These are phyloP conservation scores for Hemiprocne comata DNA, from an alignment of 2,113 vertebrate species.

Conservation along the genomic window DNA sequence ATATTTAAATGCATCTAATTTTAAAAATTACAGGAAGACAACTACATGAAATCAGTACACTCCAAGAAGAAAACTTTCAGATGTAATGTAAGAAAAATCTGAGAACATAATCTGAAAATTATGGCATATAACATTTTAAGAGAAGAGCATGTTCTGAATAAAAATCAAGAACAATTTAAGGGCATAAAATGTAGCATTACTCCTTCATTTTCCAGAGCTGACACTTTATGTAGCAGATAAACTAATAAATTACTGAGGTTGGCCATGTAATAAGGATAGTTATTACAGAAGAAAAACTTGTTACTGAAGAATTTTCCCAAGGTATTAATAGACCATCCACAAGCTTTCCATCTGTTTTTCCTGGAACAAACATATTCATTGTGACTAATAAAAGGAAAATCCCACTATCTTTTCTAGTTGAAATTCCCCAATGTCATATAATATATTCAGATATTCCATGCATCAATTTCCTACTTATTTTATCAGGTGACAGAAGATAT, in stretches of 20 bases:
- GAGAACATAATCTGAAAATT: not conserved
- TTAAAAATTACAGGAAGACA: not conserved
- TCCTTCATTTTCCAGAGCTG: not conserved
- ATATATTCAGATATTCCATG: conserved; percentile 40
- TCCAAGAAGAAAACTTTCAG: not conserved
- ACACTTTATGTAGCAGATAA: not conserved
- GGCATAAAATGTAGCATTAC: not conserved
- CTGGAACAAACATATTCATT: conserved; percentile 51
- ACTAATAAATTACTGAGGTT: conserved; percentile 38
- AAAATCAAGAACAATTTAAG: not conserved
- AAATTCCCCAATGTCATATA: conserved; percentile 6
- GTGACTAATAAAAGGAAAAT: conserved; percentile 73
- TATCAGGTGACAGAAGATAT: conserved; percentile 19
- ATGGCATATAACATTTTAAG: not conserved
- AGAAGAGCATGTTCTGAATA: not conserved
- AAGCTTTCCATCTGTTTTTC: conserved; percentile 66
- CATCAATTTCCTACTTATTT: conserved; percentile 17
- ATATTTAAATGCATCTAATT: not conserved
- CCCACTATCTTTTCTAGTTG: conserved; percentile 33
- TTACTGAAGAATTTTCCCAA: conserved; percentile 48
- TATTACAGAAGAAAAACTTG: conserved; percentile 24
- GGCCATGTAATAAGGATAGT: conserved; percentile 16
- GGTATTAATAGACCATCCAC: conserved; percentile 44
- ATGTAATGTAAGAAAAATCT: not conserved
- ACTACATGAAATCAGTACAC: not conserved